These are phyloP conservation scores for Sandelia bainsii DNA, from an alignment of 2,797 vertebrate genomes.

Conservation along the genomic window DNA sequence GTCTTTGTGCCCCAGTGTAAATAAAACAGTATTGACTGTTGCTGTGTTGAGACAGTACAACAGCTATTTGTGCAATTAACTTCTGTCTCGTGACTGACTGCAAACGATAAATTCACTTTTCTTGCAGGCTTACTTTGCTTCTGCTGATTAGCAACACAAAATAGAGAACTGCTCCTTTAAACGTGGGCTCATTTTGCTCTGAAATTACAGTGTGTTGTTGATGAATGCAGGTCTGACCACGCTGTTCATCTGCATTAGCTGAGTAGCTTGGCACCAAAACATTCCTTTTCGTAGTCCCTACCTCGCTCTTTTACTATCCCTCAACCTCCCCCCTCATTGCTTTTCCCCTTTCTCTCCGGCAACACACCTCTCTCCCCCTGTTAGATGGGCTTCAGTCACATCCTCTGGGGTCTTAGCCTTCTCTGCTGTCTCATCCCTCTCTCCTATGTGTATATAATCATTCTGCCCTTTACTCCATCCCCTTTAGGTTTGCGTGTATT, in stretches of 20 bases:
- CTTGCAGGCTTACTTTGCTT: too few species aligned
- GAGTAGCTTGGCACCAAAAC: neutral
- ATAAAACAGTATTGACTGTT: too few species aligned
- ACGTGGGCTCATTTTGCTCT: neutral
- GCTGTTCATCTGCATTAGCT: neutral
- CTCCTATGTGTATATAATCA: constrained; percentile 13
- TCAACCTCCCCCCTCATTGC: neutral
- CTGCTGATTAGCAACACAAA: neutral
- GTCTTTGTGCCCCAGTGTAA: too few species aligned
- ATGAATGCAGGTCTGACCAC: neutral
- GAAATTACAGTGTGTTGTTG: neutral
- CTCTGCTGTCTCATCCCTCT: constrained; percentile 36
- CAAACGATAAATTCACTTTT: too few species aligned
- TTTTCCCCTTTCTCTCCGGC: constrained; percentile 7
- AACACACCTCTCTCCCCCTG: neutral
- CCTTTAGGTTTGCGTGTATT: constrained; percentile 21
- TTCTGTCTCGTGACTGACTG: too few species aligned
- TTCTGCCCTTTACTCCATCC: constrained; percentile 16
- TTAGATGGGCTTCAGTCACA: constrained; percentile 26
- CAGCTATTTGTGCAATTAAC: too few species aligned
- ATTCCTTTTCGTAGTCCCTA: neutral
- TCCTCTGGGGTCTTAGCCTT: constrained; percentile 30
- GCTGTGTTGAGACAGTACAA: too few species aligned
- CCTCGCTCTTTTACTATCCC: neutral
- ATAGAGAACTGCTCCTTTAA: neutral